Evolutionary conservation across 2,888 invertebrate genomes (phyloP).

Genomic region (Napeogenes inachia): DNA sequence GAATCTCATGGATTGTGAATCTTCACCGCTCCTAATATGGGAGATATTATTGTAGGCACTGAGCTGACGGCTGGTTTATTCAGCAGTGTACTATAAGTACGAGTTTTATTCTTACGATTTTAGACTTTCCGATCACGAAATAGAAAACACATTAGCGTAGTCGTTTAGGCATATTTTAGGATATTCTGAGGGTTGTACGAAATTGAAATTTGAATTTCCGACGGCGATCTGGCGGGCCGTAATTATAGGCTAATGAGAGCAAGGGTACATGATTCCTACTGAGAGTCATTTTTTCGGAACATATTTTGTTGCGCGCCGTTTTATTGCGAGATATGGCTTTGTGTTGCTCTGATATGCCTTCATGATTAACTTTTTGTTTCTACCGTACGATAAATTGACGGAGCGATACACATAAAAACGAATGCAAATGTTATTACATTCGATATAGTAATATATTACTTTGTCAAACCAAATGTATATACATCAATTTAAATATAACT

Average conservation of each 20-base stretch:
- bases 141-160: constrained; percentile 34
- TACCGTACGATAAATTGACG: constrained; percentile 9
- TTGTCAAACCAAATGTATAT: constrained; percentile 5
- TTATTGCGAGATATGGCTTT: constrained; percentile 45
- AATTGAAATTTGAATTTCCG: constrained; percentile 72
- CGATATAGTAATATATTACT: background rate
- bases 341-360: constrained; percentile 23
- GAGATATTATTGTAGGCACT: constrained; percentile 28
- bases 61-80: constrained; percentile 27
- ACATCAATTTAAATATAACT: background rate
- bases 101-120: constrained; percentile 26
- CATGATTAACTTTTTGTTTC: constrained; percentile 28
- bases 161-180: constrained; percentile 31
- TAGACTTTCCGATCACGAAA: constrained; percentile 29
- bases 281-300: constrained; percentile 48
- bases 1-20: constrained; percentile 22
- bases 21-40: constrained; percentile 26
- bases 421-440: background rate
- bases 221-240: constrained; percentile 49
- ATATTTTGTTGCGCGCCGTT: constrained; percentile 50
- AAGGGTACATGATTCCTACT: constrained; percentile 48
- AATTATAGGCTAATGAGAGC: constrained; percentile 74
- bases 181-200: constrained; percentile 33
- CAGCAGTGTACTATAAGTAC: constrained; percentile 17
- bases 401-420: background rate